These are phyloP conservation scores for pig (Sus scrofa) DNA, from an alignment of 2,113 vertebrate genomes.

Conservation along the genomic window T2T-Sscrofa CM000824.6:35426001-35426500, in stretches of 20 bases:
- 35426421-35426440: background rate
- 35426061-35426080: background rate
- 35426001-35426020: background rate
- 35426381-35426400: too few species aligned
- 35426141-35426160: background rate
- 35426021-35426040: background rate
- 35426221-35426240: background rate
- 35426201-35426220: background rate
- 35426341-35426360: background rate
- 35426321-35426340: background rate
- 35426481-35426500: too few species aligned
- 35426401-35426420: background rate
- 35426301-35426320: background rate
- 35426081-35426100: background rate
- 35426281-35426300: background rate
- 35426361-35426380: background rate
- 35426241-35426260: background rate
- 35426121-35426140: background rate
- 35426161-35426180: background rate
- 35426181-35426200: background rate
- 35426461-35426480: background rate
- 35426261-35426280: too few species aligned
- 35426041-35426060: background rate
- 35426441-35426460: background rate
- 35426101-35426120: background rate